Conservation (phyloP, 2,113 vertebrate genomes). For the Myiozetetes cayanensis region DNA sequence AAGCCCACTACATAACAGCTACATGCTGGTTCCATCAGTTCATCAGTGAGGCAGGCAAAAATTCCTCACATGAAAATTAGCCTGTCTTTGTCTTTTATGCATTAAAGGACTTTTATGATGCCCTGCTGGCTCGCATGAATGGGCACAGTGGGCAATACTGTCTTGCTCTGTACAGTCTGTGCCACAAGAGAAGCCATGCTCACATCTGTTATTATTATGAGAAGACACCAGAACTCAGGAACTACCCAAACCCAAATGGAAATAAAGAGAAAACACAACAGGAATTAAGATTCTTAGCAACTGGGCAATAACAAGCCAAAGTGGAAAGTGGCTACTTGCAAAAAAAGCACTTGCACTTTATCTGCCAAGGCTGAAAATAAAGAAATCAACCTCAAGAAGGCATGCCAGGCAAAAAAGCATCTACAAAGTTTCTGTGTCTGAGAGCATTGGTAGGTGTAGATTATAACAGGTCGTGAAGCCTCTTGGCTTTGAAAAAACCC, state of each 20-base stretch:
- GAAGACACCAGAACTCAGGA: background rate
- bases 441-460: background rate
- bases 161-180: background rate
- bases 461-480: background rate
- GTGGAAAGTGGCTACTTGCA: background rate
- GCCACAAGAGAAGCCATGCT: background rate
- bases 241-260: constrained; percentile 2
- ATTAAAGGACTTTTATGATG: background rate
- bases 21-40: background rate
- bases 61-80: background rate
- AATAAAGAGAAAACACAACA: background rate
- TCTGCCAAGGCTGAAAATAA: background rate
- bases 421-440: background rate
- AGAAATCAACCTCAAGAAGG: background rate
- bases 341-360: background rate
- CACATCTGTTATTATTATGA: background rate
- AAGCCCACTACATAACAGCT: background rate
- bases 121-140: background rate
- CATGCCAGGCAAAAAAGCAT: background rate
- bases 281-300: background rate
- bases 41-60: background rate
- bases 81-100: background rate
- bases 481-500: background rate
- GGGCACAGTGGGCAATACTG: background rate
- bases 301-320: background rate